Base-by-base conservation (phyloP, 2,113 vertebrate species). In the Benitochromis conjunctus region DNA sequence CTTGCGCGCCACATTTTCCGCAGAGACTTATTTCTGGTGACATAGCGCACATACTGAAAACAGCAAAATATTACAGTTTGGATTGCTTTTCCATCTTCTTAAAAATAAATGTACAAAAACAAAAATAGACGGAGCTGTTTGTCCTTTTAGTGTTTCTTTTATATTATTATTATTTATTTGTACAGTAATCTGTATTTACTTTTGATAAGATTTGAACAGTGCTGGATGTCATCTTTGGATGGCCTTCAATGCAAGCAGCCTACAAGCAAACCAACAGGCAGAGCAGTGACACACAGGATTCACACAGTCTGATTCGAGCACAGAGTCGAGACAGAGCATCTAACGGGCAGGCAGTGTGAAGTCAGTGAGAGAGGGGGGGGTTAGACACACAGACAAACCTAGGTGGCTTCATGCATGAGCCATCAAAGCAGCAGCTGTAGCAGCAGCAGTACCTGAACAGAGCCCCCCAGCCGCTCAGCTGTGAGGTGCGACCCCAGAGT, bases 391-490 rank as follows among this genome's bases (percentile, higher is more conserved):
- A 71, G 64, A 79, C 71, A 89, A 53, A 84, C 79, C 84, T 58
- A 93, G 4, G 36, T 81, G 87, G 93, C 87, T 78, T 91, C 93
- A 92, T 94, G 95, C 95, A 89, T 78, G 82, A 91, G 90, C 92
- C 85, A 92, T 78, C 53, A 86, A 89, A 92, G 93, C 92, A 89
- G 94, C 86, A 89, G 93, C 87, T 89, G 86, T 24, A 92, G 89
- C 85, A 94, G 94, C 91, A 95, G 95, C 93, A 93, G 97, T 98
- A 98, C 97, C 97, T 98, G 97, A 51, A 98, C 97, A 91, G 97
- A 97, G 96, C 97, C 97, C 96, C 97, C 97, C 93, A 97, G 96
- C 97, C 96, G 96, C 95, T 97, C 97, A 96, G 97, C 95, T 89
- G 97, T 97, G 93, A 97, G 96, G 92, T 96, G 97, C 90, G 97